Evolutionary conservation across 2,797 vertebrate species (phyloP).

Genomic region (Mergus octosetaceus): DNA sequence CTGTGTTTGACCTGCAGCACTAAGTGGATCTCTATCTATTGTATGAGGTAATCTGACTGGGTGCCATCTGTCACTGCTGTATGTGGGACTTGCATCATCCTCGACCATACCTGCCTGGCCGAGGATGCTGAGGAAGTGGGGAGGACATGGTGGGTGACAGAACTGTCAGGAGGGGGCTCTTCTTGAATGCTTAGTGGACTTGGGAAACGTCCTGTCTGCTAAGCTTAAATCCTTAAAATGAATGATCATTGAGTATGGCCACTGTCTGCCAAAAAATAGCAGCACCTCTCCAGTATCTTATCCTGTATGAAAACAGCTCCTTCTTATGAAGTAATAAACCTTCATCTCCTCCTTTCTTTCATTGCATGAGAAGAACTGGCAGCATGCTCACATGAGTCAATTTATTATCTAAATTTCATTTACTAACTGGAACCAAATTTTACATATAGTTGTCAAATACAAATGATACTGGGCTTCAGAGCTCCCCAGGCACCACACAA

Average conservation of each 20-base stretch:
- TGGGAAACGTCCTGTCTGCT: neutral
- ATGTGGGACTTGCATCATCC: neutral
- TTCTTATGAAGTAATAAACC: neutral
- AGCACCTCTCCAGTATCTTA: neutral
- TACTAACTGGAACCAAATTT: conserved; percentile 24
- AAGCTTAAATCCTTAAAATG: neutral
- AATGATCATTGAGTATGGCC: neutral
- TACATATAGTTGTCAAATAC: neutral
- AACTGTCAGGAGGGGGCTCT: neutral
- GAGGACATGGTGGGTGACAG: neutral
- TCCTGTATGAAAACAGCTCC: neutral
- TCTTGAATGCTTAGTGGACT: neutral
- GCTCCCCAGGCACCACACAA: neutral
- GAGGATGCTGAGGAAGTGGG: neutral
- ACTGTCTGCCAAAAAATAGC: neutral
- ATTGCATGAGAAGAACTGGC: neutral
- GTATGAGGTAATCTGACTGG: neutral
- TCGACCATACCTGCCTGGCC: neutral
- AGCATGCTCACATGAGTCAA: conserved; percentile 1
- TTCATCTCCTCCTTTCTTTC: conserved; percentile 25
- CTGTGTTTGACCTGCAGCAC: neutral
- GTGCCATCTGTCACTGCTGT: neutral
- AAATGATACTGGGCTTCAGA: neutral
- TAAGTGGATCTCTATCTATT: neutral
- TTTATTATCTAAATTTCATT: conserved; percentile 50